These are phyloP conservation scores for Theocolax elegans DNA, from an alignment of 1,140 invertebrate genomes.

Conservation along the genomic window DNA sequence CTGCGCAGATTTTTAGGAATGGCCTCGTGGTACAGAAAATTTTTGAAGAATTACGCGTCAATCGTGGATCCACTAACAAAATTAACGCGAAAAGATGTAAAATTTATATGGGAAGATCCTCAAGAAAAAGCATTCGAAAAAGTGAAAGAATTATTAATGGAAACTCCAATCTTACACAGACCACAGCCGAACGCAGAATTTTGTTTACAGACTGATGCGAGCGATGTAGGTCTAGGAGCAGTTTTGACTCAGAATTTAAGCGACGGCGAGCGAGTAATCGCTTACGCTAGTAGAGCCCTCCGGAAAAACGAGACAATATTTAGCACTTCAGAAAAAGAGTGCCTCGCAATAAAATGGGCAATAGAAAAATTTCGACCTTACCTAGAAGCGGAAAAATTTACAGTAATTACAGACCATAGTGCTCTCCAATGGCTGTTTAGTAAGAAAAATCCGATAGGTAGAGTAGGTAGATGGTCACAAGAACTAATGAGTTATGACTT, in stretches of 20 bases:
- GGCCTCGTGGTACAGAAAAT: background rate
- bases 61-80: no score
- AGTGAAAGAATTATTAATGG: no score
- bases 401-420: constrained; percentile 66
- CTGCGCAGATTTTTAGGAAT: background rate
- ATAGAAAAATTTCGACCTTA: constrained; percentile 46
- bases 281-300: constrained; percentile 59
- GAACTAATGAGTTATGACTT: constrained; percentile 47
- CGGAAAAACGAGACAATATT: constrained; percentile 50
- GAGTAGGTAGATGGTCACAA: constrained; percentile 62
- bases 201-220: constrained; percentile 53
- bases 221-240: constrained; percentile 11
- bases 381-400: constrained; percentile 57
- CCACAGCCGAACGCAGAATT: no score
- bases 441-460: constrained; percentile 59
- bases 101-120: no score
- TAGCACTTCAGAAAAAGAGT: constrained; percentile 10
- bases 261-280: constrained; percentile 58
- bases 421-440: constrained; percentile 65
- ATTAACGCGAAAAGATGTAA: no score
- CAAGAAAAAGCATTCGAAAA: no score
- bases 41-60: background rate
- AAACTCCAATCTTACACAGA: no score
- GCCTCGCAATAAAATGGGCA: constrained; percentile 25
- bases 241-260: constrained; percentile 20